A percentile compares a stretch with the other conserved stretches of the same genome.
These are phyloP conservation scores for Rhineura floridana DNA, from an alignment of 2,113 vertebrate species.

Conservation along the genomic window DNA sequence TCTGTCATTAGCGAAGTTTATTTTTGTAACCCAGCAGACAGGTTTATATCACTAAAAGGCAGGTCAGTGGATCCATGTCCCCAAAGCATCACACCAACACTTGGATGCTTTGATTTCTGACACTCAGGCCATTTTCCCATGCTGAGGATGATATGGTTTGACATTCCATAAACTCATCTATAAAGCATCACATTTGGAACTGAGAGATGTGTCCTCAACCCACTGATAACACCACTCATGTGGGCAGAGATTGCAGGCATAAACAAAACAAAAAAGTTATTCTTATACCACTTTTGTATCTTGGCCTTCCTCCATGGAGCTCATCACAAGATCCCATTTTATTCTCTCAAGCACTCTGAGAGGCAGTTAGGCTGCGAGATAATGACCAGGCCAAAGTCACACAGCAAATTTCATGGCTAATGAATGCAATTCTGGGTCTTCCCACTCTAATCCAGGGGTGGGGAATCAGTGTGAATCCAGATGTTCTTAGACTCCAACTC, in stretches of 20 bases:
- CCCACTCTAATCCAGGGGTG: neutral
- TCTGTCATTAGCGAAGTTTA: neutral
- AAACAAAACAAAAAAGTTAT: conserved; percentile 24
- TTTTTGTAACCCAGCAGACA: conserved; percentile 47
- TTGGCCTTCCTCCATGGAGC: neutral
- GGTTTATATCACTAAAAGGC: conserved; percentile 46
- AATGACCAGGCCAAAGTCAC: neutral
- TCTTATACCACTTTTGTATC: neutral
- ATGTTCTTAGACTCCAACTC: no score
- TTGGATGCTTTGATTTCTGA: conserved; percentile 57
- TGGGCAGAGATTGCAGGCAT: conserved; percentile 12
- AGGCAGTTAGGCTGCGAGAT: neutral
- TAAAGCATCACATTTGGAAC: conserved; percentile 31
- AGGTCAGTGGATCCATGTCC: conserved; percentile 31
- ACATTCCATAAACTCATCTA: conserved; percentile 50
- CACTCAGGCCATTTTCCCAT: conserved; percentile 29
- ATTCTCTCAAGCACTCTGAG: neutral
- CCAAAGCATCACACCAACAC: conserved; percentile 27
- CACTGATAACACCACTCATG: conserved; percentile 25
- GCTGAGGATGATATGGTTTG: conserved; percentile 55
- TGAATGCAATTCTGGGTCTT: neutral
- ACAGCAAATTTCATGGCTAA: neutral
- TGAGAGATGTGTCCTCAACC: conserved; percentile 15
- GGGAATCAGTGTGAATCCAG: no score
- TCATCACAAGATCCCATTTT: neutral